phyloP scores from a whole-genome alignment of 1,140 invertebrate species.

The Drosophila parabipectinata region DNA sequence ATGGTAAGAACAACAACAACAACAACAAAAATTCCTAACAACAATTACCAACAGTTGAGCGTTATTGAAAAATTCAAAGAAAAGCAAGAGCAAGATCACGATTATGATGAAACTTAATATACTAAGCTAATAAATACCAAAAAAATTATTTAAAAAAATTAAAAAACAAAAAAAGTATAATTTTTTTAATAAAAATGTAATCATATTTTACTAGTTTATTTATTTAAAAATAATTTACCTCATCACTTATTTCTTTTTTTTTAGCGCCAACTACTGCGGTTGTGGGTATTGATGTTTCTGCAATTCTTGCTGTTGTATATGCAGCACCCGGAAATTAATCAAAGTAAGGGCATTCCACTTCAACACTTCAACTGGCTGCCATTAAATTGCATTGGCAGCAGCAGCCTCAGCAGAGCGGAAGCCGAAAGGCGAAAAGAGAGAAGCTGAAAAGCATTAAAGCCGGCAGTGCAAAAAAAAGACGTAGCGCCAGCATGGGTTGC shows the following conservation, averaged over 20 bases:
- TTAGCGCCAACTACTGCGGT: not conserved
- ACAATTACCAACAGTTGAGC: conserved; percentile 49
- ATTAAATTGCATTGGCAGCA: conserved; percentile 5
- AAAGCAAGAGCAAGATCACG: conserved; percentile 28
- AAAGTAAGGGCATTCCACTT: conserved; percentile 1
- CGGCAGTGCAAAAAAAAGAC: not conserved
- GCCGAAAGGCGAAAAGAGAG: conserved; percentile 9
- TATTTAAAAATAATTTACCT: not conserved
- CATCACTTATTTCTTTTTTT: not conserved
- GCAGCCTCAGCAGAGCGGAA: conserved; percentile 13
- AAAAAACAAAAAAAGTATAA: too few relatives aligned
- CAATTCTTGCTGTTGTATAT: not conserved
- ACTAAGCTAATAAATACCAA: not conserved
- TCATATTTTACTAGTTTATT: not conserved
- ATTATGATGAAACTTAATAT: not conserved
- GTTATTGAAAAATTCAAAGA: conserved; percentile 46
- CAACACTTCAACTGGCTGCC: not conserved
- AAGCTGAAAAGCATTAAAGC: conserved; percentile 1
- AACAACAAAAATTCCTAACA: conserved; percentile 5
- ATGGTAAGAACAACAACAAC: conserved; percentile 3
- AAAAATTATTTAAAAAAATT: too few relatives aligned
- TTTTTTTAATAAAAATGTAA: too few relatives aligned
- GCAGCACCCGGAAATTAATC: conserved; percentile 3
- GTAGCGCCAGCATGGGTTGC: not conserved
- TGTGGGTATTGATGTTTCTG: not conserved